Base-by-base conservation (phyloP, 2,797 vertebrate species). In the Fringilla coelebs region DNA sequence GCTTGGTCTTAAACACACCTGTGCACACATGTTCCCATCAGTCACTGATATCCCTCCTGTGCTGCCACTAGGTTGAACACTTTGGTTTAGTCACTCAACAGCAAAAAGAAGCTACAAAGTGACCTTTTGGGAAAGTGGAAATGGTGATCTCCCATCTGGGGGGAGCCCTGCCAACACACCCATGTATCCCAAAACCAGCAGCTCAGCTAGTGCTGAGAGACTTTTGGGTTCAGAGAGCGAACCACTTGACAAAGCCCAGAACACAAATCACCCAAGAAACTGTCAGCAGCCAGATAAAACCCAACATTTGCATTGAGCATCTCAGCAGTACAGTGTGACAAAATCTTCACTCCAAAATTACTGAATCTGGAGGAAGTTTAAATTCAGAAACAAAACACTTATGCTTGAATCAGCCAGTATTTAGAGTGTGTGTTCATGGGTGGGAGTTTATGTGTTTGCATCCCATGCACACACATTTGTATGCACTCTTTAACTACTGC, bases 11-110 rank as follows among this genome's bases (percentile, higher is more conserved):
- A 60, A 46, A 82, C 16, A 21, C 1, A 22, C 8, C 1, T 2
- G 12, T 32, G 21, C 55, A 46, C 0, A 0, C 1, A 0, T 29
- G n/a, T 22, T 58, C 55, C 60, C 32, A 36, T 57, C 55, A 52
- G 24, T 28, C 4, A 2, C 46, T 79, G 79, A 22, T 43, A 22
- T 78, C 45, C 22, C n/a, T 86, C 26, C 73, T 45, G 10, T 5
- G 10, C 45, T 88, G 34, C 49, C 66, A 36, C 19, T 38, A 22
- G 22, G 13, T 11, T 32, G n/a, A 72, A 67, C 49, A 41, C 22
- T 54, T 83, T 17, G 31, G 38, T 62, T 78, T 74, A 82, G 16
- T 57, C 61, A 45, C 36, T 48, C 32, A 67, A 31, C 26, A 84
- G 24, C 17, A 45, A 45, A 62, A 61, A 88, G 13, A 65, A 43